Evolutionary conservation across 1,140 invertebrate genomes (phyloP).

Genomic region (Bemisia tabaci): DNA sequence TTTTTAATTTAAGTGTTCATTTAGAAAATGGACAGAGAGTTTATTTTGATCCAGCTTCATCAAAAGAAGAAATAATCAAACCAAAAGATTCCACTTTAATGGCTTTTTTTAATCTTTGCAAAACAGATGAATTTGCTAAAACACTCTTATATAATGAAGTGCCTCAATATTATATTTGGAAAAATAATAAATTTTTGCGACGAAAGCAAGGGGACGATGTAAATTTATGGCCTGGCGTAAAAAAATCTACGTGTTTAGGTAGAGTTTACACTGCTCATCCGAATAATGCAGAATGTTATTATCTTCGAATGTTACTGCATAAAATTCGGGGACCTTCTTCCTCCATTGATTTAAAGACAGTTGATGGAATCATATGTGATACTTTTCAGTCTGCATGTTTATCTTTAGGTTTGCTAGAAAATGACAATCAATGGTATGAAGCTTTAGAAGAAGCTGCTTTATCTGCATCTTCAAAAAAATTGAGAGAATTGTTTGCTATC

Average conservation of each 20-base stretch:
- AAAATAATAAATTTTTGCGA: conserved; percentile 11
- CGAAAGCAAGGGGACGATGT: conserved; percentile 13
- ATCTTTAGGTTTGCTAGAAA: too few relatives aligned
- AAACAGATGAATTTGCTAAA: conserved; percentile 12
- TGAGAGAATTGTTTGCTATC: conserved; percentile 15
- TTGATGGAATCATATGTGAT: conserved; percentile 23
- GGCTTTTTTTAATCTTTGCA: neutral
- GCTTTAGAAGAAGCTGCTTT: conserved; percentile 20
- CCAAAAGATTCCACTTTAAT: conserved; percentile 14
- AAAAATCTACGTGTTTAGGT: conserved; percentile 17
- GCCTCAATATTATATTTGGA: conserved; percentile 11
- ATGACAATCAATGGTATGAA: too few relatives aligned
- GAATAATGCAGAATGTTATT: conserved; percentile 23
- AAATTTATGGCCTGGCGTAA: conserved; percentile 10
- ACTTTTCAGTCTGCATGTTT: conserved; percentile 17
- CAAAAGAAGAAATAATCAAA: too few relatives aligned
- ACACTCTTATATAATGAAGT: conserved; percentile 12
- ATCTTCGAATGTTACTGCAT: conserved; percentile 23
- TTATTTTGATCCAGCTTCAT: conserved; percentile 19
- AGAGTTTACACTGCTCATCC: conserved; percentile 26
- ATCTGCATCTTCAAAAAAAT: conserved; percentile 5
- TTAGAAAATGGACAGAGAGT: conserved; percentile 25
- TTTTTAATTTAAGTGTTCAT: conserved; percentile 28
- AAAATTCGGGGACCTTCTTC: conserved; percentile 29
- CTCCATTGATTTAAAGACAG: conserved; percentile 26